Conservation (phyloP, 2,797 vertebrate species). For the Manis crassicaudata region DNA sequence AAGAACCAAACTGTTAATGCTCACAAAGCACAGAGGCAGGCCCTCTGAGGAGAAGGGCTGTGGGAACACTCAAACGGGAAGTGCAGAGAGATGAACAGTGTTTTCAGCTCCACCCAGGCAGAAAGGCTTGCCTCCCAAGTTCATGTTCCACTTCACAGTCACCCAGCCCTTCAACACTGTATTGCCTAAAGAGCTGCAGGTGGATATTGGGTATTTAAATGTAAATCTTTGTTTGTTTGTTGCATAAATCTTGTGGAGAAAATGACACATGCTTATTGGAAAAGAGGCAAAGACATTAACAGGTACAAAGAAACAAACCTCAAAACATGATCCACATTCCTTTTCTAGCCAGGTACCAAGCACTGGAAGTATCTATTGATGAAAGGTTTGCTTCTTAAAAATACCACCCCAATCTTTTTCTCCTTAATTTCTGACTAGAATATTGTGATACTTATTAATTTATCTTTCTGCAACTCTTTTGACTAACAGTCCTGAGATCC, state of each 20-base stretch:
- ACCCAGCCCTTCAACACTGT: background rate
- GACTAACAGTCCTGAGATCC: background rate
- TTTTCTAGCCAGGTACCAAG: background rate
- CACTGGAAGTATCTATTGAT: background rate
- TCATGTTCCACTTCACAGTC: background rate
- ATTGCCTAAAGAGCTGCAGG: background rate
- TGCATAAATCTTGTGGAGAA: background rate
- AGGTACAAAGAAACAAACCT: background rate
- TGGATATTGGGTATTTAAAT: background rate
- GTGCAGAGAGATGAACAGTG: background rate
- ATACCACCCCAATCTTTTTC: background rate
- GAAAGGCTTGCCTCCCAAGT: background rate
- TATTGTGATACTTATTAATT: background rate
- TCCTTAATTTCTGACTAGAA: background rate
- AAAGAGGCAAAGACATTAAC: background rate
- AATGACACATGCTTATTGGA: background rate
- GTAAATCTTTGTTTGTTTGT: background rate
- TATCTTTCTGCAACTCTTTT: background rate
- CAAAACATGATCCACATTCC: background rate
- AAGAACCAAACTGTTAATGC: constrained; percentile 17
- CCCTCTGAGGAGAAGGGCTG: background rate
- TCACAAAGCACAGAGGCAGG: background rate
- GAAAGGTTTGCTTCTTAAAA: background rate
- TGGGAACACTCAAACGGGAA: background rate
- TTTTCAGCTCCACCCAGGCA: background rate